These are phyloP conservation scores for Erythrolamprus reginae DNA, from an alignment of 2,113 vertebrate genomes.

Conservation along the genomic window DNA sequence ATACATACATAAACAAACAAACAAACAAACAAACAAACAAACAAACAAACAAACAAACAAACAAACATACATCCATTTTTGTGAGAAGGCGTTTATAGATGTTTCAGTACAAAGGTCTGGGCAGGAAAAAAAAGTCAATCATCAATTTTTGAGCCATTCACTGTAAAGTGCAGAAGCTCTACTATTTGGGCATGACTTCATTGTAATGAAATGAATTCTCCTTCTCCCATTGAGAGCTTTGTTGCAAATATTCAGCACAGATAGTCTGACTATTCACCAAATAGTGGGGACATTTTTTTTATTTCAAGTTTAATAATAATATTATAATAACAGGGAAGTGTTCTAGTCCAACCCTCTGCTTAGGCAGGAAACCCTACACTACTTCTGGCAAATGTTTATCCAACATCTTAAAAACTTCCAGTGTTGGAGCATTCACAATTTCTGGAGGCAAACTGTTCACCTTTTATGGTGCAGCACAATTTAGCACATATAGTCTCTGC, in stretches of 20 bases:
- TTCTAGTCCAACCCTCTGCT: too few species aligned
- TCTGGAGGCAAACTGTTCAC: too few species aligned
- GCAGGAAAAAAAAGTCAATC: not conserved
- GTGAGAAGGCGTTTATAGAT: constrained; percentile 8
- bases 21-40: too few species aligned
- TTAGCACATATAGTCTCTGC: too few species aligned
- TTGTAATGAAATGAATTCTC: not conserved
- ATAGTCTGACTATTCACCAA: not conserved
- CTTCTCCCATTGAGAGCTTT: not conserved
- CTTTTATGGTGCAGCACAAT: too few species aligned
- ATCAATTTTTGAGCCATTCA: not conserved
- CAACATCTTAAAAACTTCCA: too few species aligned
- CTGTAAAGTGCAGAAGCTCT: not conserved
- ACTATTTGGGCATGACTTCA: not conserved
- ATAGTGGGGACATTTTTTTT: not conserved
- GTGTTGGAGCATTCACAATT: too few species aligned
- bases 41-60: too few species aligned
- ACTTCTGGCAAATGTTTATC: too few species aligned
- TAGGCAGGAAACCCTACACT: too few species aligned
- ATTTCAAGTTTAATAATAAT: not conserved
- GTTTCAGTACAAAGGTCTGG: not conserved
- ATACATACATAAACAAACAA: too few species aligned
- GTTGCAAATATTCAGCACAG: not conserved
- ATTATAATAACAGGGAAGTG: too few species aligned
- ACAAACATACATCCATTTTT: constrained; percentile 14